A percentile compares a stretch with the other conserved stretches of the same genome.
phyloP scores from a whole-genome alignment of 2,113 vertebrate species.

The Planiliza haematocheilus region DNA sequence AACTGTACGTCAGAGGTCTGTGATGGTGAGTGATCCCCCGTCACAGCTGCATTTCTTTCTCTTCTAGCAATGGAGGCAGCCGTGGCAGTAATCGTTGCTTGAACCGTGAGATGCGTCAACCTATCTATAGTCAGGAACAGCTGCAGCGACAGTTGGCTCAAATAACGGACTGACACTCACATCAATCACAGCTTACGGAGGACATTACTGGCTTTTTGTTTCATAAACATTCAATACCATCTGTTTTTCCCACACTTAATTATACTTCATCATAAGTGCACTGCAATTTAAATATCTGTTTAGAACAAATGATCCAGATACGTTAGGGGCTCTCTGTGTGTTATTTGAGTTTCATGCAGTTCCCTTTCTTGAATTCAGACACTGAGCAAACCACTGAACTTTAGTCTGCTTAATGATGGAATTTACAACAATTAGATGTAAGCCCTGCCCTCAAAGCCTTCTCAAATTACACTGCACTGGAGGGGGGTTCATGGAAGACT shows the following conservation, averaged over 20 bases:
- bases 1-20: constrained; percentile 83
- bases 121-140: constrained; percentile 50
- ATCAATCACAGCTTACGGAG: constrained; percentile 18
- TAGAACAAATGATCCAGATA: too few relatives aligned
- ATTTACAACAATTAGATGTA: too few relatives aligned
- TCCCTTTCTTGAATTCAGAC: too few relatives aligned
- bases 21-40: constrained; percentile 81
- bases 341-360: too few relatives aligned
- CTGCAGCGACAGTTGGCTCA: constrained; percentile 56
- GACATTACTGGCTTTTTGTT: constrained; percentile 28
- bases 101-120: constrained; percentile 32
- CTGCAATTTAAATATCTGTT: neutral
- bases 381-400: too few relatives aligned
- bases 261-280: neutral
- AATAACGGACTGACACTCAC: constrained; percentile 27
- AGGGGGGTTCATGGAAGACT: too few relatives aligned
- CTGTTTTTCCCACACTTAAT: too few relatives aligned
- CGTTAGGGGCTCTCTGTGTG: too few relatives aligned
- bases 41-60: constrained; percentile 15
- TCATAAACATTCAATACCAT: constrained; percentile 12
- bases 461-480: too few relatives aligned
- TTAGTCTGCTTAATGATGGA: too few relatives aligned
- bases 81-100: constrained; percentile 5
- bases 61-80: constrained; percentile 3
- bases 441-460: too few relatives aligned